Percentiles rank a stretch among this genome's conserved stretches.
phyloP scores from a whole-genome alignment of 2,113 vertebrate genomes.

The Odobenus rosmarus region DNA sequence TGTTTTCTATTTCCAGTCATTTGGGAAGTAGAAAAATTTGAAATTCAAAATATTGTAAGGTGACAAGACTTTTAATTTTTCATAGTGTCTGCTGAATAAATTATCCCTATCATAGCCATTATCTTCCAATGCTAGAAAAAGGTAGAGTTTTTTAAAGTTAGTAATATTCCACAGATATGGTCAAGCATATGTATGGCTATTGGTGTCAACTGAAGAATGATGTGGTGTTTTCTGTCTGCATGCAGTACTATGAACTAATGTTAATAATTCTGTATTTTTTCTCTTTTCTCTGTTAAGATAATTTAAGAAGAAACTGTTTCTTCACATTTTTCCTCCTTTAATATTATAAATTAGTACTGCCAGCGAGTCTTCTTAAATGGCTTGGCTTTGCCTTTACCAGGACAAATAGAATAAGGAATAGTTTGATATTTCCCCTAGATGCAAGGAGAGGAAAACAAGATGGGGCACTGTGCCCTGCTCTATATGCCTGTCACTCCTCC shows the following conservation, averaged over 20 bases:
- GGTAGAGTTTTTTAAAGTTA: constrained; percentile 73
- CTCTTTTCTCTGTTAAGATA: constrained; percentile 17
- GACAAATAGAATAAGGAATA: neutral
- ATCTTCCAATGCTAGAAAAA: constrained; percentile 82
- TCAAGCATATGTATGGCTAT: constrained; percentile 20
- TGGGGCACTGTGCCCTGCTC: neutral
- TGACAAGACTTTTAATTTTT: constrained; percentile 87
- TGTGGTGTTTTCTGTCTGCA: constrained; percentile 37
- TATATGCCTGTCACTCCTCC: neutral
- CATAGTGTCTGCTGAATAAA: constrained; percentile 84
- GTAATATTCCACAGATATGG: constrained; percentile 53
- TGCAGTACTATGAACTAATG: constrained; percentile 32
- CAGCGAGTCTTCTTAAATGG: neutral
- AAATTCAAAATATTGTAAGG: constrained; percentile 87
- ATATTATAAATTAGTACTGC: neutral
- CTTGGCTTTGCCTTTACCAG: neutral
- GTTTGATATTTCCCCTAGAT: neutral
- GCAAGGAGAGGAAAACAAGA: neutral
- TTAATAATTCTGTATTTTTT: constrained; percentile 67
- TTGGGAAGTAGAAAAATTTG: constrained; percentile 86
- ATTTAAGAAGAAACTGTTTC: constrained; percentile 46
- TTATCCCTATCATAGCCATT: constrained; percentile 82
- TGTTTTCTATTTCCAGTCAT: constrained; percentile 85
- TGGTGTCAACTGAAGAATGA: constrained; percentile 55
- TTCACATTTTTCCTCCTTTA: constrained; percentile 32